phyloP scores from a whole-genome alignment of 2,797 vertebrate species.

The Alca torda region DNA sequence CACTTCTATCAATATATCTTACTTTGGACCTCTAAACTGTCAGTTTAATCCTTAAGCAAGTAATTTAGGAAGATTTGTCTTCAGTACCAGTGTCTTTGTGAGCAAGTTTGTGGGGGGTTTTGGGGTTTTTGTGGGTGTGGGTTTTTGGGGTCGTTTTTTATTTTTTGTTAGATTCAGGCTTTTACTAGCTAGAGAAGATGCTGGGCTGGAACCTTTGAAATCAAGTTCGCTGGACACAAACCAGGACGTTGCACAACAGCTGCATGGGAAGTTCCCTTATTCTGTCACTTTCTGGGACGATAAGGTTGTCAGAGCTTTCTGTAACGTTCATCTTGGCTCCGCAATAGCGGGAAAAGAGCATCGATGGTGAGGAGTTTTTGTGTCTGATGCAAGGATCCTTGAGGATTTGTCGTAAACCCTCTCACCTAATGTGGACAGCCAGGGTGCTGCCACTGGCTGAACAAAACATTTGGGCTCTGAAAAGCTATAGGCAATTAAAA shows the following conservation, averaged over 20 bases:
- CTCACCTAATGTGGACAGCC: background rate
- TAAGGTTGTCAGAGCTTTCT: background rate
- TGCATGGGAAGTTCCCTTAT: background rate
- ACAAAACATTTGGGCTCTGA: background rate
- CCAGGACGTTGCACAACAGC: fast-evolving
- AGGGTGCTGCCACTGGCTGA: background rate
- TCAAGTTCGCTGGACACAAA: background rate
- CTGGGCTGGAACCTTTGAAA: background rate
- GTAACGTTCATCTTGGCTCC: background rate
- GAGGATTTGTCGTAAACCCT: background rate
- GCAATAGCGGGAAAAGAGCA: background rate
- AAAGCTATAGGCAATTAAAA: background rate
- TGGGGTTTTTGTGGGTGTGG: background rate
- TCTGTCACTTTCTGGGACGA: background rate
- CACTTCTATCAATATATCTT: background rate
- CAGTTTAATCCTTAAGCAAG: background rate
- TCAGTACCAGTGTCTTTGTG: background rate
- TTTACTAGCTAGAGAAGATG: background rate
- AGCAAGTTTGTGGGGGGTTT: background rate
- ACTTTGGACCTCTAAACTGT: background rate
- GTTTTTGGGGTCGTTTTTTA: background rate
- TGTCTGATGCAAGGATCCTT: background rate
- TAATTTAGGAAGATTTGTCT: background rate
- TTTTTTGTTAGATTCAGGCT: background rate
- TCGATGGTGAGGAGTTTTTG: background rate